Conservation (phyloP, 2,888 invertebrate species). For the Ectemnius lituratus region DNA sequence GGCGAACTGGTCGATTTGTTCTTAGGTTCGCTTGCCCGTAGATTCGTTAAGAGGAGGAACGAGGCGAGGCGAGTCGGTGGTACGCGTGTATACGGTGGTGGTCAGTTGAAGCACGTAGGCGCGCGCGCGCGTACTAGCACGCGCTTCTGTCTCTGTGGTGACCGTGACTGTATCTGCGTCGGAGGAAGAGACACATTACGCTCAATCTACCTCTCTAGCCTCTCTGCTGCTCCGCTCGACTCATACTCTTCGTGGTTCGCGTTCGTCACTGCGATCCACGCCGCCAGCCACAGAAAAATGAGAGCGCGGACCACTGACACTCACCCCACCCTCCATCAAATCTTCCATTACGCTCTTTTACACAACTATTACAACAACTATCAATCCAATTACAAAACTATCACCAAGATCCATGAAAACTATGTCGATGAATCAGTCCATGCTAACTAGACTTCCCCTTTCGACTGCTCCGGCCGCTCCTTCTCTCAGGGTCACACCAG, state of each 20-base stretch:
- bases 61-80: not conserved
- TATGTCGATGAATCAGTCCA: too few species aligned
- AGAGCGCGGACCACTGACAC: slow-evolving; percentile 24
- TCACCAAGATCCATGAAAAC: too few species aligned
- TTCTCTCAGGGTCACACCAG: too few species aligned
- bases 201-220: slow-evolving; percentile 70
- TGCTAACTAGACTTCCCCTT: too few species aligned
- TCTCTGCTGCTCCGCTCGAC: slow-evolving; percentile 41
- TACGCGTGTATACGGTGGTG: not conserved
- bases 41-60: slow-evolving; percentile 27
- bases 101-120: not conserved
- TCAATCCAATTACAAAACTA: too few species aligned
- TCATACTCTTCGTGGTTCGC: slow-evolving; percentile 48
- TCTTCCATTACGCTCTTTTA: slow-evolving; percentile 18
- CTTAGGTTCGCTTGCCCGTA: slow-evolving; percentile 18
- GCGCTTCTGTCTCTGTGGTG: slow-evolving; percentile 57
- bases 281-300: slow-evolving; percentile 17
- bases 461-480: too few species aligned
- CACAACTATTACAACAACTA: not conserved
- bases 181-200: slow-evolving; percentile 77
- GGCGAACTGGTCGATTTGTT: slow-evolving; percentile 17
- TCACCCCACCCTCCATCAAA: slow-evolving; percentile 29
- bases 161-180: slow-evolving; percentile 75
- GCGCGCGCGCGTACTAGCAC: slow-evolving; percentile 16
- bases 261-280: slow-evolving; percentile 40